Evolutionary conservation across 2,888 invertebrate genomes (phyloP), one percentile per base, ranked within the genome.

Genomic region (Elmis aenea): DNA sequence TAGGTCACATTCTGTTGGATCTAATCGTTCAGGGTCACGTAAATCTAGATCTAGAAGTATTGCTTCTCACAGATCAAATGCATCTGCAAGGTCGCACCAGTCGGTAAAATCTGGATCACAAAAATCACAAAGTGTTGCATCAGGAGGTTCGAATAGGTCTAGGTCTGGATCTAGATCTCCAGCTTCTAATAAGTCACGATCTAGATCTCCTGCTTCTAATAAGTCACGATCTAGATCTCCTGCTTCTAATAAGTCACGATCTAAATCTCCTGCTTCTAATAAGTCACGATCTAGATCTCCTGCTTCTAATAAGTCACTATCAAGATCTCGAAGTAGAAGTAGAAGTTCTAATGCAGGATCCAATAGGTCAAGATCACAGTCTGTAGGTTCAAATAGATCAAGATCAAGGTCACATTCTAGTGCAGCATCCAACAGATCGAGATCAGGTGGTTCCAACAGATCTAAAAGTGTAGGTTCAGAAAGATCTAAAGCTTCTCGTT

Each of bases 81-180:
- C 45, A 8, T 33, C 38, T n/a, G n/a, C n/a, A n/a, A n/a, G n/a
- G n/a, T n/a, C n/a, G n/a, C 5, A 18, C 8, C 5, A 18, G 14
- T 38, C 51, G 5, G 38, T 45, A 15, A 38, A 40, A 21, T 46
- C 50, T 13, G 46, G 39, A 10, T 45, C 50, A 13, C 38, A 41
- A 13, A 27, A 38, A 26, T 44, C 39, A 21, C 33, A 26, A 10
- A 37, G 30, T 8, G 44, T 41, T 11, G 36, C 31, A 9, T 48
- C 46, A 13, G 30, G 33, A 2, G 48, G 50, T 4, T 63, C 65
- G 3, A 49, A 51, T 9, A 42, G 46, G 29, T 49, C 56, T 14
- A 48, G 46, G 9, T 71, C 72, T 1, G 71, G 70, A 5, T 74
- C 74, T 6, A 63, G 51, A 13, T 70, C 56, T 21, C 27, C 27